Percentiles rank a stretch among this genome's conserved stretches.
phyloP scores from a whole-genome alignment of 1,140 invertebrate species.

The Oncopodura yosiiana region DNA sequence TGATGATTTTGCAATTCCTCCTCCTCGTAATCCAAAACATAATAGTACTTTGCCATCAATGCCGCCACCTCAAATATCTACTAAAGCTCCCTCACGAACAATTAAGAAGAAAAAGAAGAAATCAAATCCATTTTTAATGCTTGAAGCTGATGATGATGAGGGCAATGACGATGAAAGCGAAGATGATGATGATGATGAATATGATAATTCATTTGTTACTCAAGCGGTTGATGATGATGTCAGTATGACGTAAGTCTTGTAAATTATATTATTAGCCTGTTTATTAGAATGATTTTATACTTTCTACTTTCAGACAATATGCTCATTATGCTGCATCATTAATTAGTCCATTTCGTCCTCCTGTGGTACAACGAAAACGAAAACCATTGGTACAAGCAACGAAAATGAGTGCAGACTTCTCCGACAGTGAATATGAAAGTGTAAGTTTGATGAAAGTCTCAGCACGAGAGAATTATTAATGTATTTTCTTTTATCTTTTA shows the following conservation, averaged over 20 bases:
- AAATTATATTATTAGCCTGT: background rate
- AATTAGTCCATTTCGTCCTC: background rate
- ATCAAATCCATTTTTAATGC: slow-evolving; percentile 25
- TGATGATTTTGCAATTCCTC: too few relatives aligned
- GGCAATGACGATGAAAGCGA: background rate
- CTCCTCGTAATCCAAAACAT: too few relatives aligned
- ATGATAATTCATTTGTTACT: slow-evolving; percentile 28
- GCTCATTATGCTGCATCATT: background rate
- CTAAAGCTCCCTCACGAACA: background rate
- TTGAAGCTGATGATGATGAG: slow-evolving; percentile 21
- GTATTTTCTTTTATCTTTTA: background rate
- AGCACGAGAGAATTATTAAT: too few relatives aligned
- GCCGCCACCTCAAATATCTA: too few relatives aligned
- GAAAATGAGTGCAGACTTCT: too few relatives aligned
- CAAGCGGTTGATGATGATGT: background rate
- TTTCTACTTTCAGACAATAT: background rate
- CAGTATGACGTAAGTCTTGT: background rate
- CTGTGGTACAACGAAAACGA: background rate
- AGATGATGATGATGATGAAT: slow-evolving; percentile 4
- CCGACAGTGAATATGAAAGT: too few relatives aligned
- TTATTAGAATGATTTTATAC: too few relatives aligned
- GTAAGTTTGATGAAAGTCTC: too few relatives aligned
- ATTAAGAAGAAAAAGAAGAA: background rate
- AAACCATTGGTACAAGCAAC: background rate
- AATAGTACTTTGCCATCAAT: too few relatives aligned